phyloP scores from a whole-genome alignment of 1,140 invertebrate species.

The Orius laevigatus region DNA sequence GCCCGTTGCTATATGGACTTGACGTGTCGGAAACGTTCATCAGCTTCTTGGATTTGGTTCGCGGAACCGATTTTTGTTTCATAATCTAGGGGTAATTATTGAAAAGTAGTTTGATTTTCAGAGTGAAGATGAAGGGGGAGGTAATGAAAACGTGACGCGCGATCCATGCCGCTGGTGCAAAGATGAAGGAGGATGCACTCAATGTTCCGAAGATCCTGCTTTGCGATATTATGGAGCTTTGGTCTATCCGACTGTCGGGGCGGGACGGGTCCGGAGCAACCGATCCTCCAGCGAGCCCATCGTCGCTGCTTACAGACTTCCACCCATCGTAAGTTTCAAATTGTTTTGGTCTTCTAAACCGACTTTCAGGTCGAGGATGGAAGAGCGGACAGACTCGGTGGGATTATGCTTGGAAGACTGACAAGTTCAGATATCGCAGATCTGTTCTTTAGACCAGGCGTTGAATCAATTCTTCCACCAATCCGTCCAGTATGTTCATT shows the following conservation, averaged over 20 bases:
- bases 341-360: neutral
- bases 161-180: conserved; percentile 12
- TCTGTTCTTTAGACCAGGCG: conserved; percentile 23
- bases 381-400: conserved; percentile 17
- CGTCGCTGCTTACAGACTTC: conserved; percentile 21
- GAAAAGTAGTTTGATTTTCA: too few relatives aligned
- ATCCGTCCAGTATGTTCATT: conserved; percentile 13
- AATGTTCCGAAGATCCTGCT: conserved; percentile 10
- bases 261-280: conserved; percentile 20
- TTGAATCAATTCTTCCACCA: conserved; percentile 19
- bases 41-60: too few relatives aligned
- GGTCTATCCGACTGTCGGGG: conserved; percentile 19
- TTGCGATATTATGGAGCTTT: conserved; percentile 22
- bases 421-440: conserved; percentile 23
- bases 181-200: conserved; percentile 3
- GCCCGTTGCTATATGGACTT: too few relatives aligned
- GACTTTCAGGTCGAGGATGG: conserved; percentile 11
- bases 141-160: neutral
- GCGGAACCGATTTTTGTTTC: too few relatives aligned
- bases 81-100: too few relatives aligned
- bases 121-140: neutral
- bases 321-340: conserved; percentile 22
- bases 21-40: too few relatives aligned
- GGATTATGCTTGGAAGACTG: conserved; percentile 24
- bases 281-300: conserved; percentile 23